Evolutionary conservation across 2,797 vertebrate species (phyloP), one percentile per base, ranked within the genome.

Genomic region (Mus minutoides): DNA sequence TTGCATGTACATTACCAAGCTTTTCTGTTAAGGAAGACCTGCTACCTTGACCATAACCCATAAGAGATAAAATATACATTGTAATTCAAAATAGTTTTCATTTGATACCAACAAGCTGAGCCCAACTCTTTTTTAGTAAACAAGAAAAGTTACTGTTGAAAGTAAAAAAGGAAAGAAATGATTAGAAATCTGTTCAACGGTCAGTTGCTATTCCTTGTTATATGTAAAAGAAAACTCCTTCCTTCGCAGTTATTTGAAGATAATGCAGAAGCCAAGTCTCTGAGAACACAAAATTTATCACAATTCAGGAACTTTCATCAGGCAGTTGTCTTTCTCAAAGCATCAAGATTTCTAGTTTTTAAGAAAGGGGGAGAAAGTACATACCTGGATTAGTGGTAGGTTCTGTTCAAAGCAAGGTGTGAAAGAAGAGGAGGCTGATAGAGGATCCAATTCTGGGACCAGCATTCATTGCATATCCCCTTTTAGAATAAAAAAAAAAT

Each of bases 201-300:
- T 52, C 40, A 29, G n/a, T 73, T 88, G 31, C 56, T 67, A 77
- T 84, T 93, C 76, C 52, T 58, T 22, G 67, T 77, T 83, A 75
- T 64, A 88, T 12, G 21, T 14, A 60, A 76, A 90, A 14, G 19
- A 67, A 40, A 46, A 3, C 16, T 92, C 52, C 92, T 95, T 94
- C 29, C 56, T 82, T 75, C 54, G 49, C 10, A 40, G 46, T 73
- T 73, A 95, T 82, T 54, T 91, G 34, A 93, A 96, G 69, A 79
- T 52, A 91, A n/a, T 2, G 52, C 87, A 83, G 64, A 95, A 78
- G 78, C 64, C 31, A 89, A 90, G 69, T 77, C 40, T 85, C 34
- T 73, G n/a, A 22, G 60, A 87, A 92, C 75, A 92, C 75, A 96
- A 93, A 92, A 96, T 43, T 31, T 94, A 95, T 78, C 82, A 89